Percentiles rank a stretch among this genome's conserved stretches.
These are phyloP conservation scores for Brachynemurus nebulosus DNA, from an alignment of 2,888 invertebrate species.

Conservation along the genomic window DNA sequence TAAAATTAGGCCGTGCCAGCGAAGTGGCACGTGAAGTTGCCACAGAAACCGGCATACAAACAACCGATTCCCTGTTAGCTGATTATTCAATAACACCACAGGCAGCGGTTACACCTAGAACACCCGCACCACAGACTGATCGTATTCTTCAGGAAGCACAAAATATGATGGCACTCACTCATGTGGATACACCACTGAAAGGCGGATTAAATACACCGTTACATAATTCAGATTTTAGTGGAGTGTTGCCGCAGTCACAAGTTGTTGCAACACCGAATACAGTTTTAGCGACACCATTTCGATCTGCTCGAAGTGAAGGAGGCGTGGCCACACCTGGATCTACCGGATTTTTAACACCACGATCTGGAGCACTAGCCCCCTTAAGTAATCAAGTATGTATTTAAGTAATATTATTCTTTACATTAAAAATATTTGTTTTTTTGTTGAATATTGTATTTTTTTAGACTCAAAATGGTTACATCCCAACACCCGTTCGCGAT, in stretches of 20 bases:
- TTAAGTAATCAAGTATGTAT: conserved; percentile 19
- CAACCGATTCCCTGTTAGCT: conserved; percentile 76
- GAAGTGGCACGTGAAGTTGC: conserved; percentile 84
- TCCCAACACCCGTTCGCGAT: conserved; percentile 73
- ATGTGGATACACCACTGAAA: conserved; percentile 94
- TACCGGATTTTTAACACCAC: conserved; percentile 43
- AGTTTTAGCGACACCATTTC: conserved; percentile 75
- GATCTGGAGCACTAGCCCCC: conserved; percentile 35
- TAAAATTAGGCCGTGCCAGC: conserved; percentile 80
- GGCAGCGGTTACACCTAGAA: conserved; percentile 60
- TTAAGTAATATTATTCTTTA: conserved; percentile 1
- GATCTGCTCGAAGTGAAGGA: conserved; percentile 52
- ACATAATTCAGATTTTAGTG: conserved; percentile 76
- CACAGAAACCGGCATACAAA: conserved; percentile 57
- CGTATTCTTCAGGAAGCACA: conserved; percentile 87
- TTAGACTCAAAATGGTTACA: conserved; percentile 27
- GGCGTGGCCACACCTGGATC: conserved; percentile 44
- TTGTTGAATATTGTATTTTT: conserved; percentile 9
- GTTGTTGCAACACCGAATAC: conserved; percentile 78
- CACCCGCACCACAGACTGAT: conserved; percentile 74
- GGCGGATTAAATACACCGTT: conserved; percentile 92
- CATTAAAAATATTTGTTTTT: neutral
- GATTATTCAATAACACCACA: conserved; percentile 77
- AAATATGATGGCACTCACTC: conserved; percentile 95
- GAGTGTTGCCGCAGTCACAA: conserved; percentile 60